phyloP scores from a whole-genome alignment of 2,113 vertebrate genomes.

The Megaceryle torquata region DNA sequence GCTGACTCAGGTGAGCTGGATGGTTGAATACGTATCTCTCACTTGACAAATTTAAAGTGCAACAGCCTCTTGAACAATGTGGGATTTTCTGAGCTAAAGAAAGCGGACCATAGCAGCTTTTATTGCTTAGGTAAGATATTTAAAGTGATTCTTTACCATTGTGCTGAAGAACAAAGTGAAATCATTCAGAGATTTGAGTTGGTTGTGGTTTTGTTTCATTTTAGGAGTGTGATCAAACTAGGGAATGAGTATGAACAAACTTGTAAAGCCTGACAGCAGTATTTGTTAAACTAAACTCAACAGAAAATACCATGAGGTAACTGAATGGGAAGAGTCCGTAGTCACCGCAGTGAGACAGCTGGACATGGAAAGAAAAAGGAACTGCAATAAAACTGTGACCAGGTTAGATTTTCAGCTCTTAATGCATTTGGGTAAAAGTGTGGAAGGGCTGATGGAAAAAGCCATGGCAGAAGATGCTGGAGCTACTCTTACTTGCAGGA shows the following conservation, averaged over 20 bases:
- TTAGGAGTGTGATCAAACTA: neutral
- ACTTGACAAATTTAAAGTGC: neutral
- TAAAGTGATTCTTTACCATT: neutral
- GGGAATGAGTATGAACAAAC: neutral
- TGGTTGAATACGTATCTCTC: neutral
- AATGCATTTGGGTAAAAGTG: neutral
- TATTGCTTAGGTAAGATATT: slow-evolving; percentile 28
- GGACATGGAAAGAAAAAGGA: neutral
- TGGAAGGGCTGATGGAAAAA: neutral
- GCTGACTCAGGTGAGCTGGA: neutral
- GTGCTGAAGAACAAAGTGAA: slow-evolving; percentile 10
- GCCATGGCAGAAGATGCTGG: neutral
- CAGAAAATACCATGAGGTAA: neutral
- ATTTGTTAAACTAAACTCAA: neutral
- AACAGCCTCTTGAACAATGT: neutral
- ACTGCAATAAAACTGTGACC: neutral
- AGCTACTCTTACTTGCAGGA: neutral
- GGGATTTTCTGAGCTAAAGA: neutral
- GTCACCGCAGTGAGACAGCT: neutral
- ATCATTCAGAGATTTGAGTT: neutral
- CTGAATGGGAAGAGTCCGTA: neutral
- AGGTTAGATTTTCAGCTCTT: neutral
- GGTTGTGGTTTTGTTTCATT: neutral
- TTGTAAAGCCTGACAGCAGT: neutral
- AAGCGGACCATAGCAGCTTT: neutral